Conservation (phyloP, 2,113 vertebrate genomes). For the Oncorhynchus kisutch region DNA sequence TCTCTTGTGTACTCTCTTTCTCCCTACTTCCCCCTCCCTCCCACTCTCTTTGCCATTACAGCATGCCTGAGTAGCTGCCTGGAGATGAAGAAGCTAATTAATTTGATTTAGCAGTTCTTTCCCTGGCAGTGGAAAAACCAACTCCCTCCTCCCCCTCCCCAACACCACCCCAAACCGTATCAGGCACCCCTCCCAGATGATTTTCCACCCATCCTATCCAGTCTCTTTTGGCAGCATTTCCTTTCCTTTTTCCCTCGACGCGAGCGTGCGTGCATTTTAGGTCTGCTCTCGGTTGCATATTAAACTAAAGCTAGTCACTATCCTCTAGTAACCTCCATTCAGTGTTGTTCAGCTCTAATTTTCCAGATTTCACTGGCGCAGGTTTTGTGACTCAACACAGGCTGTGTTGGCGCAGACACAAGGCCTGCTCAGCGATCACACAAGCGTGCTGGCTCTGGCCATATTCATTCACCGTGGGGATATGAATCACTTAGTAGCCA, state of each 20-base stretch:
- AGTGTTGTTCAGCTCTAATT: background rate
- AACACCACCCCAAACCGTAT: conserved; percentile 50
- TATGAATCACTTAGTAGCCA: conserved; percentile 28
- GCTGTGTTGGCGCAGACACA: background rate
- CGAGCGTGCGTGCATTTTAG: background rate
- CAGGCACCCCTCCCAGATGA: conserved; percentile 73
- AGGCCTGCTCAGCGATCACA: conserved; percentile 21
- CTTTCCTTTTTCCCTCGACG: conserved; percentile 19
- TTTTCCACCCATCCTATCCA: conserved; percentile 78
- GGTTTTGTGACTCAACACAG: conserved; percentile 52
- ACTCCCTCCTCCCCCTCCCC: conserved; percentile 31
- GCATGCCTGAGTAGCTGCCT: conserved; percentile 76
- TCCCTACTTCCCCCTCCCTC: conserved; percentile 2
- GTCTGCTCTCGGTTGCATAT: background rate
- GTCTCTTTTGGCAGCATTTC: conserved; percentile 64
- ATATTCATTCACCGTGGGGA: conserved; percentile 12
- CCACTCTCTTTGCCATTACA: conserved; percentile 61
- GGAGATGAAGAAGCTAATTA: conserved; percentile 83
- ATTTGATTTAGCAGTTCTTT: conserved; percentile 79
- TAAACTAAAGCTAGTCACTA: background rate
- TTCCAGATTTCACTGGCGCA: conserved; percentile 12
- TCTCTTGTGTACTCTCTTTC: background rate
- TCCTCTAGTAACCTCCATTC: background rate
- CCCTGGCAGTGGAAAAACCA: conserved; percentile 76
- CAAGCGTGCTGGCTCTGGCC: conserved; percentile 40